phyloP scores from a whole-genome alignment of 1,140 invertebrate species.

The Drosophila hydei region DNA sequence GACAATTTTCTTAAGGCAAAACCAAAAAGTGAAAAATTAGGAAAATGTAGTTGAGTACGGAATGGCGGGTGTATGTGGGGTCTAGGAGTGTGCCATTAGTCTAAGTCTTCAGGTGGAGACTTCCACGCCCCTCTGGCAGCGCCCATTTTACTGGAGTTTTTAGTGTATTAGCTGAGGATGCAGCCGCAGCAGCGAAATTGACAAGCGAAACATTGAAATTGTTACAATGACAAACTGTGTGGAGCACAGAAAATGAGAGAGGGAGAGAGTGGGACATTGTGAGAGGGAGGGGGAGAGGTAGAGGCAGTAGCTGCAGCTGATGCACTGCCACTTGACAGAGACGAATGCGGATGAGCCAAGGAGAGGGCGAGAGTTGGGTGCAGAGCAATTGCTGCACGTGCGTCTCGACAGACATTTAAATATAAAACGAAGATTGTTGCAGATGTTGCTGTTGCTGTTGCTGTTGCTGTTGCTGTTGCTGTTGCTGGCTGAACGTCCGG shows the following conservation, averaged over 20 bases:
- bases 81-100: constrained; percentile 32
- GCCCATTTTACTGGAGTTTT: neutral
- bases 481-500: constrained; percentile 11
- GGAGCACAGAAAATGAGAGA: neutral
- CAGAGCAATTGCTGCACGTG: constrained; percentile 60
- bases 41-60: constrained; percentile 4
- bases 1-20: constrained; percentile 46
- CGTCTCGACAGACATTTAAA: constrained; percentile 78
- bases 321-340: constrained; percentile 79
- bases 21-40: constrained; percentile 5
- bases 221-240: constrained; percentile 78
- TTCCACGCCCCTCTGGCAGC: neutral
- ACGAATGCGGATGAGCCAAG: constrained; percentile 60
- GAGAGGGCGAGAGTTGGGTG: neutral
- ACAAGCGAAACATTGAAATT: constrained; percentile 81
- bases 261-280: neutral
- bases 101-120: constrained; percentile 14
- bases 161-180: constrained; percentile 38
- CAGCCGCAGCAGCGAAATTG: constrained; percentile 61
- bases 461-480: constrained; percentile 62
- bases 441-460: constrained; percentile 60
- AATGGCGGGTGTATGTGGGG: too few species aligned
- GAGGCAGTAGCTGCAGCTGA: constrained; percentile 42
- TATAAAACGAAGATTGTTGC: constrained; percentile 77
- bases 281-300: neutral